Evolutionary conservation across 2,797 vertebrate species (phyloP), one percentile per base, ranked within the genome.

Genomic region (Danionella dracula): DNA sequence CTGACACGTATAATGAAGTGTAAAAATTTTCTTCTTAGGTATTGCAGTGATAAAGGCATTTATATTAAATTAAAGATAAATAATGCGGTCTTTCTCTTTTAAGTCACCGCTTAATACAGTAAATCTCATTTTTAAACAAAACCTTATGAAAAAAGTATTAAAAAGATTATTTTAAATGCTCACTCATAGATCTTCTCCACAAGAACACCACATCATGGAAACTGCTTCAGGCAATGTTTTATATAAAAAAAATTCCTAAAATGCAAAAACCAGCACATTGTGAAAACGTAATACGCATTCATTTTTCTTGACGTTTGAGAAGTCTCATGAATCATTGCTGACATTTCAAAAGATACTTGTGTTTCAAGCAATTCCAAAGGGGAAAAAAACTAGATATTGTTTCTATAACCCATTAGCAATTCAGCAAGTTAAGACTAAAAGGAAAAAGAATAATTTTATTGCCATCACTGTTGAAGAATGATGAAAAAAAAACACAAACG

Each of bases 321-420:
- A n/a, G 63, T 70, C 34, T 41, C 65, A 51, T 75, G 81, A 58
- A 65, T 49, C 60, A 79, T 65, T 70, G 48, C 9, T 45, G 46
- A 55, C 49, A 61, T 55, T 64, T 46, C 16, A 58, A 67, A n/a
- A 42, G 34, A 38, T 19, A 19, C 58, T 48, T 54, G 49, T 29
- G 44, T 74, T 76, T 50, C 74, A 77, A 76, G 68, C 71, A 75
- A 75, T 42, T 58, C 65, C 66, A 66, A 38, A 40, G 61, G 77
- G 66, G 70, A 79, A 80, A 83, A 77, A 61, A 64, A 67, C 46
- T 31, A 35, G 66, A 74, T 74, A 73, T 73, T 71, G 74, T 79
- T 76, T 78, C 68, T 73, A 73, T 70, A 70, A 69, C 77, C 68
- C 67, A 70, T 73, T 73, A 77, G 73, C 42, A 50, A 29, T 23